Evolutionary conservation across 2,113 vertebrate genomes (phyloP), one percentile per base, ranked within the genome.

Genomic region (Pangasianodon gigas): DNA sequence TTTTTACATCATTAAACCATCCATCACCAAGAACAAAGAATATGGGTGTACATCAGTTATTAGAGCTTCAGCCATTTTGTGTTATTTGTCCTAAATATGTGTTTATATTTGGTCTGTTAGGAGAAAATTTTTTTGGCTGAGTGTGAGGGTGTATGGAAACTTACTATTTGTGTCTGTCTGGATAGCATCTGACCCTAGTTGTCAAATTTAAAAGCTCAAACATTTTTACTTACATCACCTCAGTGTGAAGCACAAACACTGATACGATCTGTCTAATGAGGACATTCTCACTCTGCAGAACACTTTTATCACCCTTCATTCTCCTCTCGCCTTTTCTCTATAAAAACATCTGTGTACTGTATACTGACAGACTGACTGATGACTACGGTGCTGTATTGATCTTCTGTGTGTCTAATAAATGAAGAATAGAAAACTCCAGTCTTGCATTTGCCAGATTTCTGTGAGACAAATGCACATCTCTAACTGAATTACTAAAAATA

Each of bases 281-380:
- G 54, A 44, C 54, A 44, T 41, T 84, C 54, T 60, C 82, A 60
- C 54, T 60, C 56, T 24, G 82, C 56, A 84, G 82, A 82, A 56
- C 51, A 19, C 16, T 41, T 60, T 84, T 44, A 83, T 37, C n/a
- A 56, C n/a, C 52, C n/a, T 37, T 6, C 54, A 13, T 41, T 24
- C 54, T 84, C 19, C 54, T 41, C 52, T 84, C n/a, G 1, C n/a
- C 11, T 84, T 58, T 60, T 41, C 54, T 84, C 54, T 24, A 58
- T 84, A 84, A 84, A 54, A 84, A 44, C 56, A 83, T 83, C n/a
- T 37, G 16, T 83, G n/a, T 37, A 56, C 80, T 56, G 80, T 37
- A 58, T 19, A 41, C 54, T 84, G 82, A 60, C 82, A 41, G 82
- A 84, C 21, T 60, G 82, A 84, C 9, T 44, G 82, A 84, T 41